Evolutionary conservation across 2,113 vertebrate species (phyloP), one percentile per base, ranked within the genome.

Genomic region (Daboia siamensis): DNA sequence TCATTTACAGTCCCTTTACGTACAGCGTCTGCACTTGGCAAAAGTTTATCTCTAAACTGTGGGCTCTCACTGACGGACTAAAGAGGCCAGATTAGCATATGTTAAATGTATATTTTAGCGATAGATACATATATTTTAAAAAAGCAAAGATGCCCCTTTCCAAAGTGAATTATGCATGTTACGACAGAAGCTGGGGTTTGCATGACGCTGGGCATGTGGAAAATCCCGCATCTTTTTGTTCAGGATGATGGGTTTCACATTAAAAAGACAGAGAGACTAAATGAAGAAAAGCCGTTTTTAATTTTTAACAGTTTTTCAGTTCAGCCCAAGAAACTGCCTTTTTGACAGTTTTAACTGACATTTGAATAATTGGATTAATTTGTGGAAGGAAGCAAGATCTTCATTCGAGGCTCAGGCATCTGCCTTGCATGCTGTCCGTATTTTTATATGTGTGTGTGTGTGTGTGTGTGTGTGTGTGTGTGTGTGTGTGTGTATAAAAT

Each of bases 161-260:
- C 96, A 96, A 97, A 96, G 98, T 99, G 98, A 99, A 99, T 99
- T 98, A 99, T 99, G 98, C 98, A 99, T 99, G 97, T 97, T 48
- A 96, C 94, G 97, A 98, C 98, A 98, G 98, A 97, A 96, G 97
- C 97, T 96, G 96, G 33, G 97, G 98, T 97, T 98, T 97, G 97
- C 96, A 96, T 95, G 29, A 13, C 29, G 12, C 64, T 96, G 96
- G 97, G 97, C 98, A 97, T 98, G 98, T 69, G 64, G 61, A 69
- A 98, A 98, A 98, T 99, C 98, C 98, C 98, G 98, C 98, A 98
- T 98, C 98, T 98, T 98, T 98, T 98, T 99, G 98, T 98, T 98
- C 97, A 93, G 97, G 97, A 97, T 98, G 94, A 93, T 96, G 96
- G 98, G 97, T 98, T 98, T 98, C 98, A 98, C 98, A 98, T 98